Evolutionary conservation across 2,888 invertebrate genomes (phyloP).

Genomic region (Lochmaea capreae): DNA sequence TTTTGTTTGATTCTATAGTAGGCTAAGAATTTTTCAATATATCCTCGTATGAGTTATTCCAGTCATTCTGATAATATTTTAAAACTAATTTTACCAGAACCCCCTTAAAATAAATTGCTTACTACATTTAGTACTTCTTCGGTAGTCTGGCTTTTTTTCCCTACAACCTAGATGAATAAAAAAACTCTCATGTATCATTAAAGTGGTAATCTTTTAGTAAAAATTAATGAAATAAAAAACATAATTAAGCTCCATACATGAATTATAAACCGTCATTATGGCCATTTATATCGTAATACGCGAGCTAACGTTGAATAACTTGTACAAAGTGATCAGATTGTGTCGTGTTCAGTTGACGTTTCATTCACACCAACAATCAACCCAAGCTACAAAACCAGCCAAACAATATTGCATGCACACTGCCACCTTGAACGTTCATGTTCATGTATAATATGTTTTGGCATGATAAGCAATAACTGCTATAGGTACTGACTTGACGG

Average conservation of each 20-base stretch:
- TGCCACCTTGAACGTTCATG: conserved; percentile 29
- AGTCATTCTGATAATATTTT: no score
- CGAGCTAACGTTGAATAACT: conserved; percentile 19
- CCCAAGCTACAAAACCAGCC: conserved; percentile 17
- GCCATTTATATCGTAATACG: background rate
- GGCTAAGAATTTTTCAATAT: no score
- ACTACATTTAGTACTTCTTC: no score
- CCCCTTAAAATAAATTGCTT: no score
- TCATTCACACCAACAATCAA: conserved; percentile 29
- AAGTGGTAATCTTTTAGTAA: background rate
- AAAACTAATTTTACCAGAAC: no score
- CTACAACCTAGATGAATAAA: no score
- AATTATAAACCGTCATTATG: background rate
- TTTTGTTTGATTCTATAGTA: no score
- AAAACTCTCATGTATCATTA: background rate
- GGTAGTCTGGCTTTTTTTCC: no score
- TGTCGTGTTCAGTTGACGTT: conserved; percentile 26
- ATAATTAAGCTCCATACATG: background rate
- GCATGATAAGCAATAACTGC: conserved; percentile 27
- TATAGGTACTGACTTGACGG: conserved; percentile 14
- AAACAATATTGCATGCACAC: conserved; percentile 29
- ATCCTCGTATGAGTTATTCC: no score
- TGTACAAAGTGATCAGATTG: conserved; percentile 31
- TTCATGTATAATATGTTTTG: conserved; percentile 33
- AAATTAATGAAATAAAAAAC: background rate